These are phyloP conservation scores for Pseudorectes ferrugineus DNA, from an alignment of 2,113 vertebrate genomes.

Conservation along the genomic window DNA sequence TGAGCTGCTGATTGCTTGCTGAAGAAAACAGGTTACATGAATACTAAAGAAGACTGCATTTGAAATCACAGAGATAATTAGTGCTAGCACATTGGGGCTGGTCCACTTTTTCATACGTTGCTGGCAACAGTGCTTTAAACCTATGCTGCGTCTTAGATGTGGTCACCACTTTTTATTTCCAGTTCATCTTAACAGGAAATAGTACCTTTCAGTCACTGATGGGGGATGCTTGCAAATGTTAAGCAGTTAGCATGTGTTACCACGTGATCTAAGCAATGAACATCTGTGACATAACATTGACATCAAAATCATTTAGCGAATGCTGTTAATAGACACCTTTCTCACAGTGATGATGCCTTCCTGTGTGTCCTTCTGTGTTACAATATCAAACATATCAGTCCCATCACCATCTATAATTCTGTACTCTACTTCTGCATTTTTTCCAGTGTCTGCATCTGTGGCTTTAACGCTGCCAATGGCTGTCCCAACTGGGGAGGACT, in stretches of 20 bases:
- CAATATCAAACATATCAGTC: constrained; percentile 79
- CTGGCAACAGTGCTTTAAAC: neutral
- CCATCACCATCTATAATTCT: constrained; percentile 78
- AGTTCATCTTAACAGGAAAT: neutral
- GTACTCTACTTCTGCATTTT: constrained; percentile 81
- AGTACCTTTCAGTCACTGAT: neutral
- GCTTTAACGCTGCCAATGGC: constrained; percentile 79
- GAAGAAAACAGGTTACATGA: neutral
- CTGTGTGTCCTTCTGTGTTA: constrained; percentile 77
- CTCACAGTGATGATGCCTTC: constrained; percentile 78
- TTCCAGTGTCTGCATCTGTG: constrained; percentile 77
- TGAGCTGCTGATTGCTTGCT: neutral
- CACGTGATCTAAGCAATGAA: neutral
- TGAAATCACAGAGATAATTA: neutral
- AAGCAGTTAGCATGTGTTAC: neutral
- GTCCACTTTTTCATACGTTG: neutral
- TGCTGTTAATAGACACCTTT: constrained; percentile 66
- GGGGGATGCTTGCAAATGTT: neutral
- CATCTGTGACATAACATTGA: neutral
- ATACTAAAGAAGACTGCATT: neutral
- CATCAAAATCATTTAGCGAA: neutral
- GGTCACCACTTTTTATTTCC: neutral
- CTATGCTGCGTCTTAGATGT: neutral
- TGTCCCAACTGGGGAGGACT: constrained; percentile 75
- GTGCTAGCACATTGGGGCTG: neutral